These are phyloP conservation scores for Hippoglossus stenolepis DNA, from an alignment of 2,113 vertebrate species.

Conservation along the genomic window DNA sequence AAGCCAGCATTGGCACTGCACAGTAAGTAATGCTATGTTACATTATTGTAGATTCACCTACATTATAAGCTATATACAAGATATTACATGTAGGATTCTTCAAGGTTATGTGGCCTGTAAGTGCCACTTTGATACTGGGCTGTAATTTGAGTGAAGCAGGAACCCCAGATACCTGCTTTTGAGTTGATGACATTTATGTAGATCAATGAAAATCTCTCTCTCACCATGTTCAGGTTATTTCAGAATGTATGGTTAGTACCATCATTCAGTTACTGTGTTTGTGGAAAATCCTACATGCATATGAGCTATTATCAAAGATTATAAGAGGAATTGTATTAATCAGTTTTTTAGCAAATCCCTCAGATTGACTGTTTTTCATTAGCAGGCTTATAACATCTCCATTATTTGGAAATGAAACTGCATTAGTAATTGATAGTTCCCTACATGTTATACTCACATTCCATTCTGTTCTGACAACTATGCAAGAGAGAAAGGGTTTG, in stretches of 20 bases:
- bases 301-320: not conserved
- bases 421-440: slow-evolving; percentile 41
- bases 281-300: slow-evolving; percentile 49
- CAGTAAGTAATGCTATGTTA: not conserved
- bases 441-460: slow-evolving; percentile 85
- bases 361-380: slow-evolving; percentile 6
- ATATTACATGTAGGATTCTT: slow-evolving; percentile 56
- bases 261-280: slow-evolving; percentile 3
- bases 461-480: slow-evolving; percentile 86
- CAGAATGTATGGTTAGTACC: not conserved
- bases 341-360: slow-evolving; percentile 16
- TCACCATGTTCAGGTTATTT: not conserved
- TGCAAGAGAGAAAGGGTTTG: slow-evolving; percentile 83
- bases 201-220: no score
- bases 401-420: slow-evolving; percentile 33
- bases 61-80: not conserved
- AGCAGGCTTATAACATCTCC: slow-evolving; percentile 14
- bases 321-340: not conserved
- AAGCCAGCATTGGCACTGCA: not conserved
- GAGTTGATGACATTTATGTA: not conserved
- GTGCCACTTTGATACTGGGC: not conserved
- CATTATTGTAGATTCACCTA: slow-evolving; percentile 2
- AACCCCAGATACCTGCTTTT: slow-evolving; percentile 8
- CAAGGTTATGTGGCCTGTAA: slow-evolving; percentile 2
- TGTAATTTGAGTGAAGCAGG: not conserved